Evolutionary conservation across 2,888 invertebrate species (phyloP).

Genomic region (Lacanobia wlatinum): DNA sequence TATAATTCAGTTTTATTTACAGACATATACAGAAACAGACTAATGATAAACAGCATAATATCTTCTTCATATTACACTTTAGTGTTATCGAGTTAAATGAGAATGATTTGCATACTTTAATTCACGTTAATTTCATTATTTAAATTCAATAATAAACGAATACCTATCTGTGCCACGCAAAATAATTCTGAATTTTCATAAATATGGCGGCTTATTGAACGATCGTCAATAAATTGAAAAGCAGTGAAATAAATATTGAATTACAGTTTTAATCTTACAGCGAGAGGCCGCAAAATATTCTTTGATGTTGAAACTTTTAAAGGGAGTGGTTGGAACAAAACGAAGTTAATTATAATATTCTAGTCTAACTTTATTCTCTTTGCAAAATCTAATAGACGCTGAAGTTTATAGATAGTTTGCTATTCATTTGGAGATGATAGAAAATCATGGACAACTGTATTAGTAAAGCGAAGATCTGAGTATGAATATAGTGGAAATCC

Average conservation of each 20-base stretch:
- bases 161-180: background rate
- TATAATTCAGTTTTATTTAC: no score
- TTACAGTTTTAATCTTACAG: slow-evolving; percentile 49
- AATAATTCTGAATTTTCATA: slow-evolving; percentile 25
- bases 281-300: slow-evolving; percentile 40
- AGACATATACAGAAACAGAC: no score
- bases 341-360: slow-evolving; percentile 39
- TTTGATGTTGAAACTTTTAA: slow-evolving; percentile 36
- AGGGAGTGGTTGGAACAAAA: slow-evolving; percentile 30
- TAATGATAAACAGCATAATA: no score
- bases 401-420: slow-evolving; percentile 28
- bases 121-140: background rate
- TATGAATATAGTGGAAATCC: background rate
- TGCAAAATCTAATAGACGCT: slow-evolving; percentile 38
- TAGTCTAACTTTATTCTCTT: slow-evolving; percentile 43
- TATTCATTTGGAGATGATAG: slow-evolving; percentile 33
- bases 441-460: background rate
- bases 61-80: no score
- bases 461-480: background rate
- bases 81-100: background rate
- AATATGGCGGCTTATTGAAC: slow-evolving; percentile 44
- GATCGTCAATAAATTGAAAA: slow-evolving; percentile 36
- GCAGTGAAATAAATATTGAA: slow-evolving; percentile 52
- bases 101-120: background rate
- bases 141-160: background rate